Evolutionary conservation across 1,140 invertebrate genomes (phyloP), one percentile per base, ranked within the genome.

Genomic region (Bombus vancouverensis): DNA sequence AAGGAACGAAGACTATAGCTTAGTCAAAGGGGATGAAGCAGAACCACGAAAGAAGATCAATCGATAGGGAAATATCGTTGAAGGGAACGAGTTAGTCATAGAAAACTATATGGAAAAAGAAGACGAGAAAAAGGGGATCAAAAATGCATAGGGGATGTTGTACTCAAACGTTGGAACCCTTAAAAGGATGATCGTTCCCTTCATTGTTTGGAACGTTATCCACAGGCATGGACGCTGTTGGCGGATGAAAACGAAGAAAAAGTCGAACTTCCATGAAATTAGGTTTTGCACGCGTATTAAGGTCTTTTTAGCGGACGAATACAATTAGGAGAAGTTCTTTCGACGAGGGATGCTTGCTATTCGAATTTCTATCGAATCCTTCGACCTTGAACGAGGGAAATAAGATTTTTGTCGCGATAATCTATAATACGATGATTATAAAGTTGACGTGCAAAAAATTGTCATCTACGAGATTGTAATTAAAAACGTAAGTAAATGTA

Each of bases 31-130:
- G 75, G 90, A 87, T 87, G 90, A 92, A 88, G 39, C 86, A 89
- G 90, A 92, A 80, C 86, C 74, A 87, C 76, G 90, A 90, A 53
- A 81, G 78, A 92, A 90, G 92, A 95, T 95, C 94, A 94, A 95
- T 95, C 94, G 94, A 94, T 95, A 95, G 94, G 94, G 94, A 95
- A 95, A 94, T 95, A 94, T 94, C 92, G 91, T 91, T 89, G 81
- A 82, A 88, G 68, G 92, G 91, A 44, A 92, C 89, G 91, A 93
- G 91, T 87, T 81, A 80, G 84, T 82, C 57, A 37, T 82, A 84
- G 87, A 87, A 75, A 44, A 76, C 70, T 73, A 76, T 77, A 68
- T 47, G 5, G 62, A 74, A 81, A 39, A 85, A 75, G 65, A 87
- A 65, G 47, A 85, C 88, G 90, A 90, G 90, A 88, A 92, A 73